Percentiles rank a stretch among this genome's conserved stretches.
Evolutionary conservation across 2,113 vertebrate species (phyloP).

Genomic region (Mormoops blainvillei): DNA sequence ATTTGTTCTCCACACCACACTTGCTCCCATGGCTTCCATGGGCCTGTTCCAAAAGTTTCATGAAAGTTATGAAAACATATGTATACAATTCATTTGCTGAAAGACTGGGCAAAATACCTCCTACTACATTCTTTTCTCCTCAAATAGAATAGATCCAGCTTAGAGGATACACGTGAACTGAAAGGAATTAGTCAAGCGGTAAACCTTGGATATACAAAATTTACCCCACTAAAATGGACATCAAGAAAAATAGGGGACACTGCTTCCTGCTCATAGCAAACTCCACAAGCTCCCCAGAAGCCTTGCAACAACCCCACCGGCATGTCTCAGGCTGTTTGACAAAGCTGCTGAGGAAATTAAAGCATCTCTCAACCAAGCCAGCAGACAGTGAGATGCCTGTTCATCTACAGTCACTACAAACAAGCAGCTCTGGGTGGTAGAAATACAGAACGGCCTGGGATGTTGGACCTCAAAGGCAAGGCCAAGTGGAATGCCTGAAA

Average conservation of each 20-base stretch:
- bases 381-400: not conserved
- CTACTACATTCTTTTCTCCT: not conserved
- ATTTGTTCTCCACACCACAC: not conserved
- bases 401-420: not conserved
- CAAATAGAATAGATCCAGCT: not conserved
- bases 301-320: not conserved
- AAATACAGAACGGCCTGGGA: constrained; percentile 86
- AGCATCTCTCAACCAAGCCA: not conserved
- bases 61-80: not conserved
- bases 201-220: not conserved
- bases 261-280: not conserved
- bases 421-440: not conserved
- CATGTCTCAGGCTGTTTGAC: not conserved
- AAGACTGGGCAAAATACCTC: not conserved
- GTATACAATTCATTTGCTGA: not conserved
- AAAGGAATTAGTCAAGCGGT: not conserved
- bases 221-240: not conserved
- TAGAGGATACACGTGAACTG: not conserved
- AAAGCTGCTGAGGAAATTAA: not conserved
- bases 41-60: not conserved
- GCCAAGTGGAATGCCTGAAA: constrained; percentile 94
- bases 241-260: not conserved
- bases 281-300: not conserved
- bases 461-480: constrained; percentile 93
- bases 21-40: not conserved